Percentiles rank a stretch among this genome's conserved stretches.
Conservation (phyloP, 92 coral and sea anemone genomes). For the Epizoanthus scotinus region DNA sequence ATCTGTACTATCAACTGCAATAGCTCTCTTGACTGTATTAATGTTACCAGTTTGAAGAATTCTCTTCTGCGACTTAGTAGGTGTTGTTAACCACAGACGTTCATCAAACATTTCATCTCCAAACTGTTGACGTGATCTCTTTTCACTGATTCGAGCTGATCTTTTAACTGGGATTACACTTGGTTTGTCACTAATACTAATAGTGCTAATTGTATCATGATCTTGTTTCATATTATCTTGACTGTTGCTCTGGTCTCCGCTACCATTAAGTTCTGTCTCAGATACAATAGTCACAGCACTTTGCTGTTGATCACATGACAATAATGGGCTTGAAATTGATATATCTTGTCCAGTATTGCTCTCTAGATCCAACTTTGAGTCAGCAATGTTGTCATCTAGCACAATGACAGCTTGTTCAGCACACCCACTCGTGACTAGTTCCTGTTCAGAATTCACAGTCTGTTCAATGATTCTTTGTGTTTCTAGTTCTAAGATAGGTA, state of each 20-base stretch:
- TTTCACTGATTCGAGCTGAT: slow-evolving; percentile 79
- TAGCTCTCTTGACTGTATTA: slow-evolving; percentile 1
- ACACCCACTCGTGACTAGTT: neutral
- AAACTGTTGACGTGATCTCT: slow-evolving; percentile 45
- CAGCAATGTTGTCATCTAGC: neutral
- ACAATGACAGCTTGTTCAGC: neutral
- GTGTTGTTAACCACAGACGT: slow-evolving; percentile 42
- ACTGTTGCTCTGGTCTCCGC: neutral
- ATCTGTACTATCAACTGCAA: neutral
- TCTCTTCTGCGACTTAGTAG: slow-evolving; percentile 31
- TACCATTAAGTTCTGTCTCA: neutral
- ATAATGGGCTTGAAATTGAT: neutral
- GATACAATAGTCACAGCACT: neutral
- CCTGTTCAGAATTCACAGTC: neutral
- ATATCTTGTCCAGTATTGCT: neutral
- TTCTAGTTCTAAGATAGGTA: neutral
- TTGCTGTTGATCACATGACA: neutral
- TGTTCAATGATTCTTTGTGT: slow-evolving; percentile 3
- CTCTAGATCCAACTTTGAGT: neutral
- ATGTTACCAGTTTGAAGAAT: neutral
- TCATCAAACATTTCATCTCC: slow-evolving; percentile 17
- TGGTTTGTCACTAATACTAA: neutral
- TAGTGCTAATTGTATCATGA: neutral
- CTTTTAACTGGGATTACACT: slow-evolving; percentile 58
- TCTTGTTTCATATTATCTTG: neutral